Evolutionary conservation across 2,113 vertebrate species (phyloP).

Genomic region (Pachypanchax playfairii): DNA sequence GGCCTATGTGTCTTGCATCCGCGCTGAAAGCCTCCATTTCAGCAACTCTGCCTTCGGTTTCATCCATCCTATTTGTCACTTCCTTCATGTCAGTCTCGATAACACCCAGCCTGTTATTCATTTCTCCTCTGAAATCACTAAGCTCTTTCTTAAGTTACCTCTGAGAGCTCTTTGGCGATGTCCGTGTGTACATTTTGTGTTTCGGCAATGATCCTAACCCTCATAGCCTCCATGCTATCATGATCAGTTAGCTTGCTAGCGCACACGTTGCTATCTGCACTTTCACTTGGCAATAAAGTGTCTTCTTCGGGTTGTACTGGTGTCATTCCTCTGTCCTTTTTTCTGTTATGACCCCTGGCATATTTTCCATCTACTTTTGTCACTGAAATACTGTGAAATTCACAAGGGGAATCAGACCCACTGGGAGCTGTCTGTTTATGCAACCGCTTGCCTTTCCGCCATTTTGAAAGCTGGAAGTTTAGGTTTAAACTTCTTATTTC

Average conservation of each 20-base stretch:
- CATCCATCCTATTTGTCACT: background rate
- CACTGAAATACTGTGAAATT: too few species aligned
- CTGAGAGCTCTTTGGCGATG: background rate
- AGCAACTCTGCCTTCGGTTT: background rate
- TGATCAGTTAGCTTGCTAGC: background rate
- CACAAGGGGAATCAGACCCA: too few species aligned
- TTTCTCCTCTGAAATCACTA: background rate
- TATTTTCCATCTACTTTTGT: too few species aligned
- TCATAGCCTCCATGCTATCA: background rate
- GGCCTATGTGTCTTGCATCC: background rate
- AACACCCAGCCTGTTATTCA: background rate
- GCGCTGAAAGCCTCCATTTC: background rate
- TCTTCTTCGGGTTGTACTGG: background rate
- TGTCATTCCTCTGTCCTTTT: background rate
- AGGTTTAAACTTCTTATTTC: too few species aligned
- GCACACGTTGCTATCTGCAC: background rate
- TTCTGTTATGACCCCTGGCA: background rate
- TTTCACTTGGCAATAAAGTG: background rate
- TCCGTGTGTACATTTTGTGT: background rate
- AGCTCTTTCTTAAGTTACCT: background rate
- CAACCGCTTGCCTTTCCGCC: background rate
- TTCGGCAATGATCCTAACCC: background rate
- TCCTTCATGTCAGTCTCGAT: background rate
- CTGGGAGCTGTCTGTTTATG: conserved; percentile 8
- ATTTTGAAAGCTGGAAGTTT: background rate